Conservation (phyloP, 2,797 vertebrate species). For the Mionectes olivaceus region DNA sequence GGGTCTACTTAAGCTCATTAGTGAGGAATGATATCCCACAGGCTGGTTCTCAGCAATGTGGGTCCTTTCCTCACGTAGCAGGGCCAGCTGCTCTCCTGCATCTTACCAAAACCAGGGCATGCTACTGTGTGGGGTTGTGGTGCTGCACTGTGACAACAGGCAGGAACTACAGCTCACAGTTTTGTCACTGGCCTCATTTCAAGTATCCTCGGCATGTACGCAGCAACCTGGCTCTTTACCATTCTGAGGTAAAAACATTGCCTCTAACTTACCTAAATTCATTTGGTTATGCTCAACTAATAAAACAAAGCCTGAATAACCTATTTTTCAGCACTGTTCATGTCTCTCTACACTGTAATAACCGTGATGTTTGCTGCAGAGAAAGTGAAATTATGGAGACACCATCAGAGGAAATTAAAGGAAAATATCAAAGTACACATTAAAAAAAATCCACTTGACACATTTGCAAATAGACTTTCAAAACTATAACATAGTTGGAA, state of each 20-base stretch:
- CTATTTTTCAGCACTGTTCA: conserved; percentile 20
- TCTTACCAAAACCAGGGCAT: rapidly evolving
- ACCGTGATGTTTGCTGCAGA: conserved; percentile 1
- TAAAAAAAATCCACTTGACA: conserved; percentile 16
- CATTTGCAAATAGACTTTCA: conserved; percentile 56
- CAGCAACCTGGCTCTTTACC: neutral
- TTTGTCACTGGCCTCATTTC: neutral
- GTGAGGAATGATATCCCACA: neutral
- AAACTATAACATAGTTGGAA: conserved; percentile 11
- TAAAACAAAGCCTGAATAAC: neutral
- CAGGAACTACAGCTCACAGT: neutral
- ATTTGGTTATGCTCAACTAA: neutral
- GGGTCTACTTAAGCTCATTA: neutral
- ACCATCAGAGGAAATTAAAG: conserved; percentile 1
- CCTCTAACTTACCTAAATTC: neutral
- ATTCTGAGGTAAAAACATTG: neutral
- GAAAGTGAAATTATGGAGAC: conserved; percentile 51
- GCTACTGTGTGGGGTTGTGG: rapidly evolving
- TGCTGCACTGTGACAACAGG: neutral
- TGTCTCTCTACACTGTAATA: conserved; percentile 35
- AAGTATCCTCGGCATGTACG: neutral
- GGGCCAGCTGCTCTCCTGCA: neutral
- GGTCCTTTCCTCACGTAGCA: neutral
- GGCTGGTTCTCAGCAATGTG: neutral
- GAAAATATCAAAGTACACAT: neutral